A percentile compares a stretch with the other conserved stretches of the same genome.
phyloP scores from a whole-genome alignment of 2,797 vertebrate genomes.

The Aplochiton taeniatus region DNA sequence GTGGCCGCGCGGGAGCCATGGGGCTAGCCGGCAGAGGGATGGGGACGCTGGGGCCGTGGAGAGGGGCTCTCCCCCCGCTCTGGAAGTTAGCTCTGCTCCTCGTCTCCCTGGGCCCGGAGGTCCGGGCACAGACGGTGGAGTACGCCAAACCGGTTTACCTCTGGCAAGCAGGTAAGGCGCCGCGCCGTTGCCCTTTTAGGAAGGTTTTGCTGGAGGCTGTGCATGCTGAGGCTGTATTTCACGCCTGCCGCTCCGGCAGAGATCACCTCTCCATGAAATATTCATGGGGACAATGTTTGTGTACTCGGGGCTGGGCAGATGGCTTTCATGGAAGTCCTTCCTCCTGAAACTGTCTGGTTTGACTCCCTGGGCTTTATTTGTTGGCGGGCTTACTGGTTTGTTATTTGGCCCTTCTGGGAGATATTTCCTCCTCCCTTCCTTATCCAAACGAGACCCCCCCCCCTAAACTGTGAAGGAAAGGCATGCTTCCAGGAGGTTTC shows the following conservation, averaged over 20 bases:
- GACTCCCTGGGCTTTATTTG: too few species aligned
- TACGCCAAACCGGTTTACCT: constrained; percentile 84
- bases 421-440: too few species aligned
- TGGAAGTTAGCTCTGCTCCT: constrained; percentile 73
- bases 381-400: too few species aligned
- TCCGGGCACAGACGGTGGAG: constrained; percentile 73
- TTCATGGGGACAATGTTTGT: constrained; percentile 37
- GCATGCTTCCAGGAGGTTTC: too few species aligned
- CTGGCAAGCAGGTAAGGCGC: constrained; percentile 90
- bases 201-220: not conserved
- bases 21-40: constrained; percentile 65
- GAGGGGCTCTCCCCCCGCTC: constrained; percentile 49
- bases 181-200: not conserved
- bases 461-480: too few species aligned
- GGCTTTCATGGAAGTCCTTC: not conserved
- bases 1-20: constrained; percentile 71
- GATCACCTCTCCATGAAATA: constrained; percentile 21
- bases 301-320: not conserved
- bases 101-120: constrained; percentile 68
- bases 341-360: too few species aligned
- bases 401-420: too few species aligned
- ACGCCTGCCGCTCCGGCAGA: not conserved
- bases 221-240: not conserved
- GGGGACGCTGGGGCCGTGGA: constrained; percentile 43
- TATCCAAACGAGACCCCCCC: too few species aligned